A percentile compares a stretch with the other conserved stretches of the same genome.
Conservation (phyloP, 2,113 vertebrate genomes). For the Microcebus ravelobensis region DNA sequence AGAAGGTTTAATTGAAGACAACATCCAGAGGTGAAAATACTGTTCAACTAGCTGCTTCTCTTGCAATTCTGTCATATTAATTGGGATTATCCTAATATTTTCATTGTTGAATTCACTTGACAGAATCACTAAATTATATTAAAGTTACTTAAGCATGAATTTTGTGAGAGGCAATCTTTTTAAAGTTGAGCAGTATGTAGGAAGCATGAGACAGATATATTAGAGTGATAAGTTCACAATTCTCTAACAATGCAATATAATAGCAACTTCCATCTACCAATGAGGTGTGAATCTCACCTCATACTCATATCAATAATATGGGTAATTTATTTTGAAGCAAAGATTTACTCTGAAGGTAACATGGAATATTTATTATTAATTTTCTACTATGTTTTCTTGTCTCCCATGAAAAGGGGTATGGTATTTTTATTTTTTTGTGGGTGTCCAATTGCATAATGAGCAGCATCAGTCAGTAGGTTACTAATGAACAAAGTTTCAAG, state of each 20-base stretch:
- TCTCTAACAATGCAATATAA: conserved; percentile 40
- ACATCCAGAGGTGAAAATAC: conserved; percentile 82
- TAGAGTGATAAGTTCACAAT: conserved; percentile 69
- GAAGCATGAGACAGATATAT: conserved; percentile 61
- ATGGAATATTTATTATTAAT: conserved; percentile 68
- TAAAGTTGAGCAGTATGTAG: conserved; percentile 57
- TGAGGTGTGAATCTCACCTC: conserved; percentile 61
- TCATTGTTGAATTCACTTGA: conserved; percentile 78
- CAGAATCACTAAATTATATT: conserved; percentile 73
- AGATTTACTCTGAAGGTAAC: conserved; percentile 69
- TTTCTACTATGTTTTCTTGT: conserved; percentile 64
- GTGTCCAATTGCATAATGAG: not conserved
- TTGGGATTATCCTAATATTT: conserved; percentile 81
- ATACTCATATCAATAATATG: conserved; percentile 68
- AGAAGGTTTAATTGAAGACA: conserved; percentile 86
- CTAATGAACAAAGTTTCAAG: not conserved
- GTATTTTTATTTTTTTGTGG: not conserved
- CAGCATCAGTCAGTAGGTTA: not conserved
- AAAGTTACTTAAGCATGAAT: conserved; percentile 77
- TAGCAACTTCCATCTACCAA: conserved; percentile 62
- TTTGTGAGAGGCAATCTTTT: conserved; percentile 70
- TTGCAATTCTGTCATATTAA: conserved; percentile 76
- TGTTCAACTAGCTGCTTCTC: conserved; percentile 76
- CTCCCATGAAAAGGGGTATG: not conserved
- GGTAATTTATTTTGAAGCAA: conserved; percentile 76